Percentiles rank a stretch among this genome's conserved stretches.
These are phyloP conservation scores for Chromobotia macracanthus DNA, from an alignment of 2,797 vertebrate species.

Conservation along the genomic window DNA sequence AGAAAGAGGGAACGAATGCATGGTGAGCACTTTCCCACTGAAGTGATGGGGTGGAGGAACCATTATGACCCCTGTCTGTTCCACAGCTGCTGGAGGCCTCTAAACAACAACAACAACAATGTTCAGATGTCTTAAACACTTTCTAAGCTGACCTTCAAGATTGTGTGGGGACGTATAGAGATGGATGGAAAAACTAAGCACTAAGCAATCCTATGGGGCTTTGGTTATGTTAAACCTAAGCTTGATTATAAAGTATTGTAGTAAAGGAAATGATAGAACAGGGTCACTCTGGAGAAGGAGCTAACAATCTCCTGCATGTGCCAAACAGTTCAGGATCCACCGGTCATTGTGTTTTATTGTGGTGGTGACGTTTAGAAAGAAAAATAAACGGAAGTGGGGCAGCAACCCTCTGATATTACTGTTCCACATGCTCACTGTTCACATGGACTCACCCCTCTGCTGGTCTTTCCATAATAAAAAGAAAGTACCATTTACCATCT, in stretches of 20 bases:
- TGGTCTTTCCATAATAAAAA: slow-evolving; percentile 17
- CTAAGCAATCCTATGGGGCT: too few relatives aligned
- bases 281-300: slow-evolving; percentile 46
- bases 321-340: slow-evolving; percentile 67
- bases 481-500: slow-evolving; percentile 14
- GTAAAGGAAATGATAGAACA: slow-evolving; percentile 30
- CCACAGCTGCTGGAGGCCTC: slow-evolving; percentile 41
- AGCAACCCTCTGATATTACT: slow-evolving; percentile 50
- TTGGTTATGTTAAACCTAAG: neutral
- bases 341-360: slow-evolving; percentile 52
- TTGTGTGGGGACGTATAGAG: neutral
- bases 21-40: slow-evolving; percentile 53
- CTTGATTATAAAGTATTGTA: slow-evolving; percentile 2
- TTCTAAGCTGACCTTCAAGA: neutral
- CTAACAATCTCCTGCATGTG: slow-evolving; percentile 57
- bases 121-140: slow-evolving; percentile 40
- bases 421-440: slow-evolving; percentile 37
- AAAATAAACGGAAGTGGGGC: slow-evolving; percentile 65
- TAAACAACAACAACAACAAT: slow-evolving; percentile 36
- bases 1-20: slow-evolving; percentile 38
- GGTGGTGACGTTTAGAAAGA: slow-evolving; percentile 64
- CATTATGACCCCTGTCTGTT: slow-evolving; percentile 11
- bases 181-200: slow-evolving; percentile 29
- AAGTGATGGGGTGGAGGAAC: slow-evolving; percentile 11
- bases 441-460: neutral